A percentile compares a stretch with the other conserved stretches of the same genome.
phyloP scores from a whole-genome alignment of 2,113 vertebrate species.

The Cephalopholis sonnerati region DNA sequence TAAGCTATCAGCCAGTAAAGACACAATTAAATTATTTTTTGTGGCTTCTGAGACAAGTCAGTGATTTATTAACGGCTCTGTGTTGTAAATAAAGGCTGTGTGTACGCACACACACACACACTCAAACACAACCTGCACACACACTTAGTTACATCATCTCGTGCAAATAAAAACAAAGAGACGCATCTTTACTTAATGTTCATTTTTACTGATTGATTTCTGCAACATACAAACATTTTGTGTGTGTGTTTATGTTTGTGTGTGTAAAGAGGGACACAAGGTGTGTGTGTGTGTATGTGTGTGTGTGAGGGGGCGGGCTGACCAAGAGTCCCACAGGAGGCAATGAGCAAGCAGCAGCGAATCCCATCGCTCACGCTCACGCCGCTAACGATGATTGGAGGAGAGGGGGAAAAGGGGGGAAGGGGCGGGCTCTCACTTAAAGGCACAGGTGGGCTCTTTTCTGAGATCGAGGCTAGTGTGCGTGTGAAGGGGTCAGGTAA shows the following conservation, averaged over 20 bases:
- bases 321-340: constrained; percentile 64
- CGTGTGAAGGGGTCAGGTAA: constrained; percentile 71
- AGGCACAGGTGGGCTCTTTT: constrained; percentile 93
- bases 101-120: constrained; percentile 6
- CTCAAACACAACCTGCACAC: background rate
- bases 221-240: constrained; percentile 87
- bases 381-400: constrained; percentile 56
- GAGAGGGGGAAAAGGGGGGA: constrained; percentile 50
- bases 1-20: background rate
- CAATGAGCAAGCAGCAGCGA: constrained; percentile 63
- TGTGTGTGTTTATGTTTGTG: constrained; percentile 29
- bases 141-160: background rate
- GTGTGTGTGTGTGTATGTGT: constrained; percentile 30
- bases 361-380: constrained; percentile 61
- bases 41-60: constrained; percentile 26
- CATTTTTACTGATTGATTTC: constrained; percentile 90
- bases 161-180: constrained; percentile 41
- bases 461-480: constrained; percentile 84
- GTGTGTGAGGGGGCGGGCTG: constrained; percentile 51
- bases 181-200: constrained; percentile 68
- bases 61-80: constrained; percentile 12
- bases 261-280: background rate
- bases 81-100: constrained; percentile 14
- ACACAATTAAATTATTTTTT: constrained; percentile 21
- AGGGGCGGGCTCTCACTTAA: constrained; percentile 87